Base-by-base conservation (phyloP, 2,113 vertebrate species). In the Hucho hucho region DNA sequence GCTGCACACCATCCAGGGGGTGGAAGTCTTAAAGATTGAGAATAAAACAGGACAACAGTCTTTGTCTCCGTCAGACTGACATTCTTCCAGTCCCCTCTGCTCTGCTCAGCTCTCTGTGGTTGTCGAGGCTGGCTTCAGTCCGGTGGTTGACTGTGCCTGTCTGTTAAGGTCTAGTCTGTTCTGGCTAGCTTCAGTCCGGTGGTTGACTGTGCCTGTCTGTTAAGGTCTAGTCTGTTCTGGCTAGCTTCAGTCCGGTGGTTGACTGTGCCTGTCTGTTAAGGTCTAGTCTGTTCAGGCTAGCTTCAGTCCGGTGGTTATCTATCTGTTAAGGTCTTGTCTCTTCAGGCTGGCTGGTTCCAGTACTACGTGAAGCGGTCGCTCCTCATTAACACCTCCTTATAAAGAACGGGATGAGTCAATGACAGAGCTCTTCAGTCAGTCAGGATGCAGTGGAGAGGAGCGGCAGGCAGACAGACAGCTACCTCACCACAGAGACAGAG, bases 321-420 rank as follows among this genome's bases (percentile, higher is more conserved):
- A 29, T 63, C 29, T 16, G 47, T 53, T 72, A 22, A 22, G 65
- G 26, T 64, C 58, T 25, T 56, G 11, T 11, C 5, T 32, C 13
- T 13, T 47, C 2, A 13, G 14, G 47, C 61, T 71, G 29, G 64
- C 58, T 22, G 84, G 59, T 29, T 66, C 59, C 22, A 49, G 49
- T 53, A 5, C 24, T 49, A 72, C 70, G 9, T 59, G 16, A 64
- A 69, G 89, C 77, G 26, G 84, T 81, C 81, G 79, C 37, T 74
- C 82, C 79, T 89, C 78, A 79, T 86, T 81, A 79, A 75, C 65
- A 76, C 66, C 75, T 82, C 88, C 84, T 76, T 68, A 81, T 73
- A 80, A 78, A 84, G 84, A 76, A 3, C 7, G 58, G 64, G 70
- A 53, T 22, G 72, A 83, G 77, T 84, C 84, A 83, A 68, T 73